phyloP scores from a whole-genome alignment of 2,113 vertebrate species.

The Ranitomeya variabilis region DNA sequence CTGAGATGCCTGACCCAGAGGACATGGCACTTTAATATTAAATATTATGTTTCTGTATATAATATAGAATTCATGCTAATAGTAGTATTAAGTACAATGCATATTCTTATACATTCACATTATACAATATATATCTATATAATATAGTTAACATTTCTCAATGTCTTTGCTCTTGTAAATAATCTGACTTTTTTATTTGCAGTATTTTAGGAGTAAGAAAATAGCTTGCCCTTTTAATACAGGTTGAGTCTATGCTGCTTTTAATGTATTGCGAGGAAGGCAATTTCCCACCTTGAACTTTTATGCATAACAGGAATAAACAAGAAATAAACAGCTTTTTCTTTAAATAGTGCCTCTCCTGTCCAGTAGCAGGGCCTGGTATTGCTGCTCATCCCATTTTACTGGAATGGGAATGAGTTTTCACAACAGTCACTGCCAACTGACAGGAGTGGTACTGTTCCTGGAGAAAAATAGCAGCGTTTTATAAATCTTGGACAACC shows the following conservation, averaged over 20 bases:
- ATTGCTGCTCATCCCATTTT: neutral
- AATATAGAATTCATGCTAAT: slow-evolving; percentile 54
- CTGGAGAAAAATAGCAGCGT: neutral
- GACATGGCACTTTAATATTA: slow-evolving; percentile 2
- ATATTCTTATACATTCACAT: slow-evolving; percentile 56
- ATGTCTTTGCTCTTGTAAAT: slow-evolving; percentile 14
- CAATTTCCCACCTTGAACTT: neutral
- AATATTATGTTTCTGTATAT: slow-evolving; percentile 10
- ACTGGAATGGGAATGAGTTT: neutral
- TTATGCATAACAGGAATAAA: neutral
- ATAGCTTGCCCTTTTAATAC: slow-evolving; percentile 43
- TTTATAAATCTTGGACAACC: neutral
- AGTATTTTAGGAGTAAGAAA: slow-evolving; percentile 38
- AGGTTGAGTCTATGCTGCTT: slow-evolving; percentile 8
- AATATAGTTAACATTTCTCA: slow-evolving; percentile 24
- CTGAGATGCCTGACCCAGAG: neutral
- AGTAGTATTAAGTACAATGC: slow-evolving; percentile 52
- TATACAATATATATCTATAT: slow-evolving; percentile 45
- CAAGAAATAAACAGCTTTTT: neutral
- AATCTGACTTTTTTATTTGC: neutral
- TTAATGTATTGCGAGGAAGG: neutral
- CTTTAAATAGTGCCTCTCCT: neutral
- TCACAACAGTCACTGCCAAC: neutral
- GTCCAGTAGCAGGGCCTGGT: neutral
- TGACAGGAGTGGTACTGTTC: neutral